Evolutionary conservation across 2,113 vertebrate genomes (phyloP).

Genomic region (Pampusana beccarii): DNA sequence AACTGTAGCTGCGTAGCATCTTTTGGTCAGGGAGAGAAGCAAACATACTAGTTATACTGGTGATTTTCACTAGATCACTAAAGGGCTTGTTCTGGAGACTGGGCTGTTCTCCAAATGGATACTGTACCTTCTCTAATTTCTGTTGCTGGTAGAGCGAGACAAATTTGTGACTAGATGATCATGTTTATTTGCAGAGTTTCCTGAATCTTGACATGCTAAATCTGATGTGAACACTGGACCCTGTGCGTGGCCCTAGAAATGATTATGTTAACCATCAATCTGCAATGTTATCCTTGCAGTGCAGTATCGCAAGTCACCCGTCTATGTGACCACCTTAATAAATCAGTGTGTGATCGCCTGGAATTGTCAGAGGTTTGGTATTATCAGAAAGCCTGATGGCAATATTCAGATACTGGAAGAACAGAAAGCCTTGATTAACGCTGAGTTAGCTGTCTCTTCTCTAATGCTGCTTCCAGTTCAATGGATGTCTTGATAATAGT

Average conservation of each 20-base stretch:
- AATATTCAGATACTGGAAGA: neutral
- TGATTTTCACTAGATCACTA: neutral
- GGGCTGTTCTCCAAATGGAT: neutral
- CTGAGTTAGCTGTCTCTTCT: constrained; percentile 36
- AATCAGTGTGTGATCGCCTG: neutral
- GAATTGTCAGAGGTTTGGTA: neutral
- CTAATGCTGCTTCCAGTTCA: constrained; percentile 53
- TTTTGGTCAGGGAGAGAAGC: neutral
- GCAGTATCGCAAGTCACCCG: neutral
- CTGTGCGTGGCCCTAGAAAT: neutral
- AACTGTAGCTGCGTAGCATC: neutral
- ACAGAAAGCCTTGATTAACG: neutral
- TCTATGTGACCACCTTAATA: neutral
- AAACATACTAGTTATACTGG: neutral
- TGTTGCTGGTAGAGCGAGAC: neutral
- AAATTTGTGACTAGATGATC: neutral
- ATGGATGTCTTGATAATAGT: neutral
- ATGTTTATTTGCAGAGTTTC: neutral
- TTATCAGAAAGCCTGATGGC: neutral
- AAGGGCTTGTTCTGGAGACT: neutral
- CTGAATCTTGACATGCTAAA: neutral
- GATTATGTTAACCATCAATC: neutral
- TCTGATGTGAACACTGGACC: neutral
- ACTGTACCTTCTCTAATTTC: neutral
- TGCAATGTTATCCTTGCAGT: neutral